Evolutionary conservation across 2,113 vertebrate species (phyloP), one percentile per base, ranked within the genome.

Genomic region (Lepidothrix coronata): DNA sequence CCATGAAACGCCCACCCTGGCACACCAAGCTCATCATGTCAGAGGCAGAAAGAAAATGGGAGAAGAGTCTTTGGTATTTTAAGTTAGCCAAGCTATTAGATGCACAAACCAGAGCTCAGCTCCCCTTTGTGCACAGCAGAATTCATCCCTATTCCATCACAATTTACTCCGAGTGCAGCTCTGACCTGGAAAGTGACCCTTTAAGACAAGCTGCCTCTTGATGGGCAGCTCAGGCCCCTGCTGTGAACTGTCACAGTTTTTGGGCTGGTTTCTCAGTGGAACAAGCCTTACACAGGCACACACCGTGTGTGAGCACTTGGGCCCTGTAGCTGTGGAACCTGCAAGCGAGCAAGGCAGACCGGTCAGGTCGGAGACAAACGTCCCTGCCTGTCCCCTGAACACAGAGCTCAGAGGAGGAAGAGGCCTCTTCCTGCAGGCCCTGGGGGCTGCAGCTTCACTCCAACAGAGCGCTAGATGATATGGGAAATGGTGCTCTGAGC

Each of bases 291-390:
- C 6, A 66, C 23, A 63, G 71, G 54, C 66, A 37, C 2, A 44
- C 9, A 8, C 21, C 2, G 27, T 14, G 51, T n/a, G 85, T 18
- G 48, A 91, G 65, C 4, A 13, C 35, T n/a, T 28, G 74, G 6
- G 77, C 65, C 28, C 35, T 30, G 35, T 3, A 44, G 39, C 77
- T 77, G 49, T 39, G 73, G 66, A 37, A 58, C 73, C 58, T 65
- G 80, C 51, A 72, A 70, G 54, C 1, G 7, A 75, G 39, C 39
- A 44, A 18, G 3, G 23, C 0, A 0, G 35, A 22, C 0, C 1
- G 25, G 25, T 3, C 0, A 1, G 25, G 28, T 3, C 0, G 0
- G 52, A 72, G 54, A 28, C 4, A 27, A 76, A 73, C 4, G 1
- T 14, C 44, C 39, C 62, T 63, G 44, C 21, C 7, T 18, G 25